phyloP scores from a whole-genome alignment of 2,888 invertebrate species.

The Drosophila mimica region DNA sequence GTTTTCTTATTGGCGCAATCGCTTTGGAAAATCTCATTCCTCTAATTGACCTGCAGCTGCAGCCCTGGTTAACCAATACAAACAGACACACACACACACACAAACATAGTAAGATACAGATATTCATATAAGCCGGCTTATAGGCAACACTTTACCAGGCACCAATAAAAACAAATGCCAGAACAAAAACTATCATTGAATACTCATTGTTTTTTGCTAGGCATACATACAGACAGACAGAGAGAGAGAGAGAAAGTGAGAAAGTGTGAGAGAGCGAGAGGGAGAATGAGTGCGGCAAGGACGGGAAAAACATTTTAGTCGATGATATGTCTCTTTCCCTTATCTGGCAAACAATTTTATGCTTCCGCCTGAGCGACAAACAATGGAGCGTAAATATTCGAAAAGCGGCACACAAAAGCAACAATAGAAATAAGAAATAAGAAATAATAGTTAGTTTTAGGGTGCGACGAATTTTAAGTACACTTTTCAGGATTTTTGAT shows the following conservation, averaged over 20 bases:
- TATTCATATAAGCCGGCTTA: conserved; percentile 49
- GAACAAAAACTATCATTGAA: conserved; percentile 60
- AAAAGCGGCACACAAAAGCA: conserved; percentile 69
- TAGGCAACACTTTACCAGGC: conserved; percentile 63
- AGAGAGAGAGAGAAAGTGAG: not conserved
- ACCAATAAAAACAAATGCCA: conserved; percentile 54
- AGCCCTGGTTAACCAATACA: conserved; percentile 35
- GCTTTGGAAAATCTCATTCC: conserved; percentile 28
- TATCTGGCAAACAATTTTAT: conserved; percentile 81
- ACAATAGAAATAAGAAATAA: conserved; percentile 49
- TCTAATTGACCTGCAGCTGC: conserved; percentile 53
- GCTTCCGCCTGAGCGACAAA: conserved; percentile 81
- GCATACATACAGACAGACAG: not conserved
- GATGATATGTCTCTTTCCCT: conserved; percentile 66
- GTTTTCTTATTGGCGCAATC: conserved; percentile 11
- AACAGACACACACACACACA: conserved; percentile 5
- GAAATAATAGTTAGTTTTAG: conserved; percentile 28
- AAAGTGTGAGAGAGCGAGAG: not conserved
- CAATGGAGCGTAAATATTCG: conserved; percentile 81
- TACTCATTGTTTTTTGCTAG: conserved; percentile 61
- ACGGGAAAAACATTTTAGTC: conserved; percentile 69
- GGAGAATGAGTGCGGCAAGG: conserved; percentile 4
- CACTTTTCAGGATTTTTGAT: conserved; percentile 17
- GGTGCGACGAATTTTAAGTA: conserved; percentile 32
- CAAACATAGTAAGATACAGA: conserved; percentile 7